Conservation (phyloP, 2,797 vertebrate species). For the Macrochelys suwanniensis region DNA sequence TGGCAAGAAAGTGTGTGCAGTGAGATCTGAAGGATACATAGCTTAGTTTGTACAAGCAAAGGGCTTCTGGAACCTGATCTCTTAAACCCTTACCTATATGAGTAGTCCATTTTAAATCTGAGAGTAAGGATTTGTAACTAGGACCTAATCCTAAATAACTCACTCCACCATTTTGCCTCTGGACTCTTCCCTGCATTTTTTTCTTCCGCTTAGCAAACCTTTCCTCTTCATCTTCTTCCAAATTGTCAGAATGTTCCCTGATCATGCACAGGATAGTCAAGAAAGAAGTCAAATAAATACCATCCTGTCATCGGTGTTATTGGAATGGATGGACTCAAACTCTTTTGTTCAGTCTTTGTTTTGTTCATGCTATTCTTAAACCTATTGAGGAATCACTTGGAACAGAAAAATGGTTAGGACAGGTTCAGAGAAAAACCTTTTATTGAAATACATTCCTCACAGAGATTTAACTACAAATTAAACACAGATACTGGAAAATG, state of each 20-base stretch:
- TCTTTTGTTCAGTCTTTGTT: background rate
- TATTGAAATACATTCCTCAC: slow-evolving; percentile 2
- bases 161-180: background rate
- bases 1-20: background rate
- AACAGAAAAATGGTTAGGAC: background rate
- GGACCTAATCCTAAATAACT: background rate
- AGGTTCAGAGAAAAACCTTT: background rate
- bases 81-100: background rate
- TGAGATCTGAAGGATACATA: background rate
- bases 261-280: accelerated
- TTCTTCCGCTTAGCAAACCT: accelerated
- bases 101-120: accelerated
- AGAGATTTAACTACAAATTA: slow-evolving; percentile 54
- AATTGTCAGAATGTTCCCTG: background rate
- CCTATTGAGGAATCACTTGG: accelerated
- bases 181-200: background rate
- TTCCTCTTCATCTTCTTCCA: background rate
- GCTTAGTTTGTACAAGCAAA: background rate
- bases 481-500: slow-evolving; percentile 1
- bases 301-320: background rate
- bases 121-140: accelerated
- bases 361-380: background rate
- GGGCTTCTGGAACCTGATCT: background rate
- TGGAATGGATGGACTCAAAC: background rate
- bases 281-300: background rate